phyloP scores from a whole-genome alignment of 2,888 invertebrate genomes.

The Nineta flava region DNA sequence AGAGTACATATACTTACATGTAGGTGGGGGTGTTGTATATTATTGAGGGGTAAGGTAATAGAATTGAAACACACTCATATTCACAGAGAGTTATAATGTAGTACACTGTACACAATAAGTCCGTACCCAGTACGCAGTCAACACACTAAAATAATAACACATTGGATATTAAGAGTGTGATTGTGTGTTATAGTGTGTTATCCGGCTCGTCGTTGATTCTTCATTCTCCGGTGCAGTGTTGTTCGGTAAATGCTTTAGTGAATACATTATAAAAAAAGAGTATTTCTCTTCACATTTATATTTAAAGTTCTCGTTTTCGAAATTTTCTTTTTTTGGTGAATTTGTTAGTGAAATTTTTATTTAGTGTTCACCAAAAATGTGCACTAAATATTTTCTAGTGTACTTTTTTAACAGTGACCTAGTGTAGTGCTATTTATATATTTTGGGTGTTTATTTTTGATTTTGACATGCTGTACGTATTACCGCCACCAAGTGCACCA shows the following conservation, averaged over 20 bases:
- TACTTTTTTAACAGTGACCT: not conserved
- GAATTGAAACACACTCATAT: too few species aligned
- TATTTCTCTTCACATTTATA: not conserved
- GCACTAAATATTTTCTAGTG: not conserved
- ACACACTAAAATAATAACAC: too few species aligned
- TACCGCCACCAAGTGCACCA: slow-evolving; percentile 32
- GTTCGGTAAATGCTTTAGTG: not conserved
- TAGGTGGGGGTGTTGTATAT: not conserved
- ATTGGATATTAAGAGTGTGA: slow-evolving; percentile 8
- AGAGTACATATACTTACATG: not conserved
- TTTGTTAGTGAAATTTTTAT: not conserved
- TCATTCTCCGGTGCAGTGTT: slow-evolving; percentile 6
- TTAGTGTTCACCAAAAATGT: not conserved
- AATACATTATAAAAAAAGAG: not conserved
- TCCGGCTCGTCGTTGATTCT: too few species aligned
- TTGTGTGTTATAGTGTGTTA: slow-evolving; percentile 3
- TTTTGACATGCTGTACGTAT: slow-evolving; percentile 29
- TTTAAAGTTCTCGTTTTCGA: not conserved
- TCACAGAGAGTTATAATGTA: too few species aligned
- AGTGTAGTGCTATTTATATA: not conserved
- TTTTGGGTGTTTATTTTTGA: not conserved
- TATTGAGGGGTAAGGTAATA: too few species aligned
- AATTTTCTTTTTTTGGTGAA: not conserved
- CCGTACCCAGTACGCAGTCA: too few species aligned
- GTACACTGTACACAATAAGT: too few species aligned